Conservation (phyloP, 2,888 invertebrate species). For the Lochmaea capreae region DNA sequence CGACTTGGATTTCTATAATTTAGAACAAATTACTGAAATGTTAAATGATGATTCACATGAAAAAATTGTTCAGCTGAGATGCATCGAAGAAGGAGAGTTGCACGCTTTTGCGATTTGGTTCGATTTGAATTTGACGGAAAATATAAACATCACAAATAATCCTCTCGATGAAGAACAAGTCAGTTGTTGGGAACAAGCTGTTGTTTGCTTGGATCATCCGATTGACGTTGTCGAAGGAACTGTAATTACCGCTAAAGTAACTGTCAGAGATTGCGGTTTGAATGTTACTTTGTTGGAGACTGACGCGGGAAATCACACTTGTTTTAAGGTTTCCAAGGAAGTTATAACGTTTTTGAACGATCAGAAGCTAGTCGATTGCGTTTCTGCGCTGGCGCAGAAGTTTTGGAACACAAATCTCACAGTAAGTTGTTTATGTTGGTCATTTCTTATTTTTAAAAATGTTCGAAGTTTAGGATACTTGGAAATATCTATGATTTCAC, state of each 20-base stretch:
- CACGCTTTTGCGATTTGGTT: conserved; percentile 81
- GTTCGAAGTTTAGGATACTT: too few relatives aligned
- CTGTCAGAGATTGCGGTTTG: conserved; percentile 61
- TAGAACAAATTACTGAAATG: conserved; percentile 65
- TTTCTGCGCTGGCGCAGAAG: conserved; percentile 47
- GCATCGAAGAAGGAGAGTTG: conserved; percentile 67
- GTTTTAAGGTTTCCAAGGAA: conserved; percentile 55
- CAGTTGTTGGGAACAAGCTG: conserved; percentile 83
- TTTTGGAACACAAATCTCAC: conserved; percentile 61
- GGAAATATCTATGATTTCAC: too few relatives aligned
- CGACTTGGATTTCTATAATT: conserved; percentile 74
- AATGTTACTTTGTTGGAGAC: conserved; percentile 59
- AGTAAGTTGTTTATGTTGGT: conserved; percentile 53
- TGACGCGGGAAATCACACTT: conserved; percentile 44
- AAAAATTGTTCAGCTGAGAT: conserved; percentile 34
- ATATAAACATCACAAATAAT: conserved; percentile 72
- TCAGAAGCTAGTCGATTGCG: conserved; percentile 57
- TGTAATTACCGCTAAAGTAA: conserved; percentile 50
- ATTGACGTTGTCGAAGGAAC: conserved; percentile 47
- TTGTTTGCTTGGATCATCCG: conserved; percentile 72
- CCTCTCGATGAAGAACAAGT: conserved; percentile 67
- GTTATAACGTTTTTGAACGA: conserved; percentile 60
- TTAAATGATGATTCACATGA: conserved; percentile 46
- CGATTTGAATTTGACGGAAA: conserved; percentile 75
- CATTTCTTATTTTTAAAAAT: too few relatives aligned